Evolutionary conservation across 2,113 vertebrate genomes (phyloP), one percentile per base, ranked within the genome.

Genomic region (Psilopogon haemacephalus): DNA sequence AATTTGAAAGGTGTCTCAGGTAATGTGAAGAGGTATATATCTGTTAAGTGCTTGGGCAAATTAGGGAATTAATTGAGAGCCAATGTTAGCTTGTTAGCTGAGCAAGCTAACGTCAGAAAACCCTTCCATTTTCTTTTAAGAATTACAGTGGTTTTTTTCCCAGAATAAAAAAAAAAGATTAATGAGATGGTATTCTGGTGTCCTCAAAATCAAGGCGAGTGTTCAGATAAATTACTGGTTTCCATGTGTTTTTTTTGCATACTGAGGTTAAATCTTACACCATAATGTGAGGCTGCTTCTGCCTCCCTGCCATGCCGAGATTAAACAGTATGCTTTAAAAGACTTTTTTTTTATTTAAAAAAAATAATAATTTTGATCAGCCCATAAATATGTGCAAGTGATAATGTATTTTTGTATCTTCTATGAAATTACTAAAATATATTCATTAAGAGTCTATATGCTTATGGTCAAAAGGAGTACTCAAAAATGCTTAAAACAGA

Each of bases 61-160:
- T 96, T 91, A 88, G 67, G 62, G 78, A 92, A 93, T 90, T 94
- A 95, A 92, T 91, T 94, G 87, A 93, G 95, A 91, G 82, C 56
- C 82, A 88, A 93, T 44, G n/a, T 76, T 87, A 74, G 62, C 82
- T 95, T 58, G 2, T 96, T 95, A 94, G 46, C 44, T 70, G 67
- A 91, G 70, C 56, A 80, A 84, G 35, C 46, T 71, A 70, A 84
- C 63, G 76, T 84, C 46, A 78, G 76, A 89, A 80, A 75, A 87
- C 14, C 7, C 42, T 76, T 38, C 62, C 60, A 68, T 28, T 91
- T 87, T 84, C 68, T 85, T 94, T 86, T 73, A 63, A 81, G 81
- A 58, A 42, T 73, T 88, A 78, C 5, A 88, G 80, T 73, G 65
- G 46, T 44, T 90, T 91, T 91, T 64, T 77, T 73, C 67, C 46